These are phyloP conservation scores for Malurus splendens DNA, from an alignment of 2,797 vertebrate genomes.

Conservation along the genomic window DNA sequence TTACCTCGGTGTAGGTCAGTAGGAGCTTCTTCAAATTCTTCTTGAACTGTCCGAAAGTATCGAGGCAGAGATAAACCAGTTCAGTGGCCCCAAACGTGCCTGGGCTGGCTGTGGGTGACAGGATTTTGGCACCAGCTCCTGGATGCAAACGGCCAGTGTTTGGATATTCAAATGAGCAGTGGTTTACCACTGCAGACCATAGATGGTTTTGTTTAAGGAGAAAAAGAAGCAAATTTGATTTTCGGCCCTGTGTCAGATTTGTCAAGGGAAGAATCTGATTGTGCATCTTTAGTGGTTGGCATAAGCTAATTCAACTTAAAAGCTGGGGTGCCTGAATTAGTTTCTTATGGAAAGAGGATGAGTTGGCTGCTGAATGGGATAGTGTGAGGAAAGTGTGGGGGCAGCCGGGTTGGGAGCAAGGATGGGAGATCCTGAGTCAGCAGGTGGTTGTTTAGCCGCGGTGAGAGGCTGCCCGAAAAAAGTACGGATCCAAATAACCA, in stretches of 20 bases:
- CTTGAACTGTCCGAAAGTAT: not conserved
- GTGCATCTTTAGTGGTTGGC: not conserved
- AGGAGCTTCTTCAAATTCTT: not conserved
- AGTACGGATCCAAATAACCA: not conserved
- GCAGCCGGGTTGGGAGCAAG: not conserved
- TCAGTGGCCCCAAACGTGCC: not conserved
- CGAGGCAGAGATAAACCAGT: not conserved
- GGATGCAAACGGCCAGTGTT: not conserved
- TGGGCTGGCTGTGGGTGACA: not conserved
- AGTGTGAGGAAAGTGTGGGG: not conserved
- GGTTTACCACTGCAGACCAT: not conserved
- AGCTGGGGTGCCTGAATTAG: conserved; percentile 12
- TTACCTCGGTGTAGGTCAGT: not conserved
- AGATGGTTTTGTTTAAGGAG: conserved; percentile 14
- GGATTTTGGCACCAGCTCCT: not conserved
- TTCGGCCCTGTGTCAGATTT: not conserved
- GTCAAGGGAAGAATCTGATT: not conserved
- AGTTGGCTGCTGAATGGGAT: conserved; percentile 32
- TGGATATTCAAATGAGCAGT: not conserved
- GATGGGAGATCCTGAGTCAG: not conserved
- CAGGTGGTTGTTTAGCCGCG: not conserved
- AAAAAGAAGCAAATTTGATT: not conserved
- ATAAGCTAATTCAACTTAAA: conserved; percentile 33
- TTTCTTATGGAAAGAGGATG: conserved; percentile 1
- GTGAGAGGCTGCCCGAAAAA: not conserved